Evolutionary conservation across 2,113 vertebrate species (phyloP), one percentile per base, ranked within the genome.

Genomic region (Alligator mississippiensis): DNA sequence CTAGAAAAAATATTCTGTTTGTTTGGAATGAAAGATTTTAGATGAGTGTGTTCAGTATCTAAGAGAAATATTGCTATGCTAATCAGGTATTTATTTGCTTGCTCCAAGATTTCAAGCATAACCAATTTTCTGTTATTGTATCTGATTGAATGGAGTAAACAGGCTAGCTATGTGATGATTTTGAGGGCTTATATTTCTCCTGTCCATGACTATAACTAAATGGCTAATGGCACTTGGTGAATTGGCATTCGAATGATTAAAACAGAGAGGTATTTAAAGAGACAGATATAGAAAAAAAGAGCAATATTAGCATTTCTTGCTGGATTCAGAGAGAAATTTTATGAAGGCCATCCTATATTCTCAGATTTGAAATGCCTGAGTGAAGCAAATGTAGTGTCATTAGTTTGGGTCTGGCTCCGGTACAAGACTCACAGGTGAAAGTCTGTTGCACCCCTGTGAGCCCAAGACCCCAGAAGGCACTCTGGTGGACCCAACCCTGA

Each of bases 121-220:
- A 85, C 77, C 4, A 76, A 12, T 75, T 93, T 63, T 88, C 55
- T 82, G 6, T 75, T 94, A 76, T 60, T 92, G 5, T 64, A 30
- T 62, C 28, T 88, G 72, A 87, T 9, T 88, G 81, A 93, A 92
- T 2, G 1, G 9, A 68, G 21, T 81, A 95, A 94, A 90, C 47
- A 77, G 58, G 38, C 54, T 28, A 89, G 4, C 62, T 81, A 17
- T 24, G 34, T 27, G 27, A 60, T 81, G 62, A 76, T 88, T 87
- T 84, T 90, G 89, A 82, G 80, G 89, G 9, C 10, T 90, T 25
- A 27, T 62, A 28, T 91, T 80, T 94, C 60, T 94, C 25, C 64
- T 89, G 58, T 80, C 24, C 64, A 89, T 95, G 61, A 75, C 61
- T 89, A 38, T 88, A 60, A 85, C 82, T 83, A 91, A 95, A 84